Base-by-base conservation (phyloP, 1,140 invertebrate species). In the Homarus americanus region DNA sequence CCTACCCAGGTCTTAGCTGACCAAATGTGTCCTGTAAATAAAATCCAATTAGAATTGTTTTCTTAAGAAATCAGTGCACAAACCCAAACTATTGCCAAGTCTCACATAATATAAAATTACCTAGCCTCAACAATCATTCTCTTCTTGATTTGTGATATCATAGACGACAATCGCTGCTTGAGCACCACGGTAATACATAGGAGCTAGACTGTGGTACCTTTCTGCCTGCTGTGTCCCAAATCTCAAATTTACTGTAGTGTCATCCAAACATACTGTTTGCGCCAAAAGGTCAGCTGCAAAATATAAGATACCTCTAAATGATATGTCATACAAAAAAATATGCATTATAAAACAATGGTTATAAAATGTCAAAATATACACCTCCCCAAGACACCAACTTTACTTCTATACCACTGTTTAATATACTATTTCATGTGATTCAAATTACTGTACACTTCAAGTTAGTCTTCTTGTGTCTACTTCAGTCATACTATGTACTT, bases 81-180 rank as follows among this genome's bases (percentile, higher is more conserved):
- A n/a, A n/a, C n/a, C n/a, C n/a, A n/a, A n/a, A n/a, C n/a, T n/a
- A n/a, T n/a, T n/a, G n/a, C n/a, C n/a, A n/a, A n/a, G n/a, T n/a
- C n/a, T n/a, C n/a, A n/a, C n/a, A n/a, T n/a, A n/a, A n/a, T n/a
- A n/a, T n/a, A n/a, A n/a, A n/a, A n/a, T n/a, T n/a, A n/a, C n/a
- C n/a, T n/a, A n/a, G n/a, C n/a, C n/a, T n/a, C n/a, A n/a, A n/a
- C n/a, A n/a, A n/a, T n/a, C n/a, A n/a, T n/a, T n/a, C n/a, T n/a
- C n/a, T n/a, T n/a, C 98, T 96, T 98, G 97, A 96, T 99, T 99
- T 94, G 99, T 99, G 94, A 99, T 99, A 94, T 99, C 99, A 95
- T 99, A 99, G 53, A 99, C 99, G 93, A 99, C 98, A 94, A 99
- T 99, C 92, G 99, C 99, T 94, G 99, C 99, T 95, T 99, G 98